Evolutionary conservation across 2,888 invertebrate species (phyloP), one percentile per base, ranked within the genome.

Genomic region (Perizoma flavofasciatum): DNA sequence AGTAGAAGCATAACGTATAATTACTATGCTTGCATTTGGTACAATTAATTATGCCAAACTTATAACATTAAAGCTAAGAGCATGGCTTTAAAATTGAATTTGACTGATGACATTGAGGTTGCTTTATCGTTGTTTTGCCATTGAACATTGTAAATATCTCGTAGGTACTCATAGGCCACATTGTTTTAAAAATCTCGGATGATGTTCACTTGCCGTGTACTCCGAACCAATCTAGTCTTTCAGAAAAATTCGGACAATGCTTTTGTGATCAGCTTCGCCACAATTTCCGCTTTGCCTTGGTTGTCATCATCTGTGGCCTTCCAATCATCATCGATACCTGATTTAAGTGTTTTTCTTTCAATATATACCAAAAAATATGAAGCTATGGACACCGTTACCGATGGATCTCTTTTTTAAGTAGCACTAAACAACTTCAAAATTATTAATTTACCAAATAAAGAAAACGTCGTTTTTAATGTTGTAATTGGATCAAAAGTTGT

Each of bases 321-420:
- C 72, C 69, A 74, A 78, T 80, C 71, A 78, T 82, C 71, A 77
- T 77, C 81, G 87, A 88, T 89, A 89, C 88, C 88, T 90, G 89
- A 89, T 86, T 81, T 82, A 73, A 78, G 76, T 85, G 81, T 84
- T 83, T 84, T 85, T 58, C 61, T 52, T 88, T 88, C 88, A 89
- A 89, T 89, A 85, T 89, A 90, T 90, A 90, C 89, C 91, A 89
- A 91, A 91, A 89, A 87, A 83, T 78, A 88, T 81, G 86, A 88
- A 83, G 89, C 88, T 89, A 85, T 87, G 83, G 81, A 86, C 78
- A 82, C 88, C 81, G 91, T 91, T 92, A 92, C 90, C 91, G 91
- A 90, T 89, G 89, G 91, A 92, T 92, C 91, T 92, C 91, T 87
- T 82, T 82, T 62, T 76, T 79, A 70, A 67, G 72, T 77, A 68